Base-by-base conservation (phyloP, 2,888 invertebrate species). In the Actias luna region DNA sequence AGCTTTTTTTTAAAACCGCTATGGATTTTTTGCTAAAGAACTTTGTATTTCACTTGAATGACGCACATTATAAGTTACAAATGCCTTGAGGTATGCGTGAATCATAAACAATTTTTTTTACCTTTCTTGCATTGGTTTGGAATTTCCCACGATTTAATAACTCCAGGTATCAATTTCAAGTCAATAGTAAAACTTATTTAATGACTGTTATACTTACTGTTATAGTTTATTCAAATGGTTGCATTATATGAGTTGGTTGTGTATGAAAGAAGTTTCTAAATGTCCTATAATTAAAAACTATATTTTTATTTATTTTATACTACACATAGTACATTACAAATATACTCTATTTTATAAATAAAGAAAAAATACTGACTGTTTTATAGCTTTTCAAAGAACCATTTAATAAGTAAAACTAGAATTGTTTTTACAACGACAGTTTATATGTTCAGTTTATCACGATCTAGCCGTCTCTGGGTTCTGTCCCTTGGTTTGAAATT, bases 141-240 rank as follows among this genome's bases (percentile, higher is more conserved):
- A 73, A 70, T 69, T 84, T 85, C 83, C 82, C 85, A 84, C 76
- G 79, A 66, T 64, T 69, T 71, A 74, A 75, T 75, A 70, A 69
- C 76, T 64, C 59, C 63, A 69, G 74, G 78, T 75, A 71, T 78
- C 77, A 70, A 79, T 81, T 79, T 79, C 76, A 76, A 76, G 74
- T 79, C 79, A 70, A 70, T 70, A 74, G 70, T 73, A 72, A 73
- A 72, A 69, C 64, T 69, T 70, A 70, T 74, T 72, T 71, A 74
- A 75, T 76, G 69, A 73, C 69, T 63, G 65, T 62, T 18, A 36
- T 22, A 22, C 22, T 46, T 46, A 46, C 18, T 46, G 42, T 46
- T 46, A 25, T 10, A 25, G 12, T 50, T 50, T 50, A 22, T 50
- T 12, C 3, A 50, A 25, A 25, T 22, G 25, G 22, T 50, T 25